phyloP scores from a whole-genome alignment of 2,888 invertebrate genomes.

The Urechis unicinctus region DNA sequence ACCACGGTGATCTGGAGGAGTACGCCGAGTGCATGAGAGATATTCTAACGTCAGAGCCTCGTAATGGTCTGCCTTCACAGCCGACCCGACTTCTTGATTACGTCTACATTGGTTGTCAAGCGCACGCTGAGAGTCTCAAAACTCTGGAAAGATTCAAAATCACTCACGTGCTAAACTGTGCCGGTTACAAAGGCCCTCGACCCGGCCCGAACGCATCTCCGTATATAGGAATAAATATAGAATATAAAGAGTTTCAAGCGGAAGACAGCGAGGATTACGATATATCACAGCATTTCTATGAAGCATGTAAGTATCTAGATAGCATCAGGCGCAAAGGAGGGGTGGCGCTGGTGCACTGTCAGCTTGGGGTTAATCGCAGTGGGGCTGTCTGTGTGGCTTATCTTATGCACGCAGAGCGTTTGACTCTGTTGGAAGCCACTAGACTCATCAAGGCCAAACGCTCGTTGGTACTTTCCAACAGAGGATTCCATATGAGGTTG shows the following conservation, averaged over 20 bases:
- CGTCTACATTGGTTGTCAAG: constrained; percentile 21
- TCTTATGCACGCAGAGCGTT: constrained; percentile 13
- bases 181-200: constrained; percentile 20
- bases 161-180: constrained; percentile 24
- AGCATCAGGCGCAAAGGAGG: constrained; percentile 11
- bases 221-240: constrained; percentile 21
- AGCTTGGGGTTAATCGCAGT: constrained; percentile 24
- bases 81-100: constrained; percentile 18
- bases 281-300: constrained; percentile 21
- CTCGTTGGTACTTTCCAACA: constrained; percentile 18
- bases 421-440: constrained; percentile 15
- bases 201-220: constrained; percentile 16
- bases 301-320: constrained; percentile 19
- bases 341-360: constrained; percentile 22
- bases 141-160: constrained; percentile 16
- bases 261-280: constrained; percentile 22
- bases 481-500: constrained; percentile 19
- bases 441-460: constrained; percentile 17
- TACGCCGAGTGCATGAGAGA: constrained; percentile 12
- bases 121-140: constrained; percentile 20
- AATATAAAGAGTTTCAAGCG: constrained; percentile 21
- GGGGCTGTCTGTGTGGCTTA: constrained; percentile 21
- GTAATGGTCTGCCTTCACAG: constrained; percentile 12
- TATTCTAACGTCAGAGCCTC: constrained; percentile 15
- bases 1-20: too few species aligned